phyloP scores from a whole-genome alignment of 2,888 invertebrate genomes.

The Mystacides longicornis region DNA sequence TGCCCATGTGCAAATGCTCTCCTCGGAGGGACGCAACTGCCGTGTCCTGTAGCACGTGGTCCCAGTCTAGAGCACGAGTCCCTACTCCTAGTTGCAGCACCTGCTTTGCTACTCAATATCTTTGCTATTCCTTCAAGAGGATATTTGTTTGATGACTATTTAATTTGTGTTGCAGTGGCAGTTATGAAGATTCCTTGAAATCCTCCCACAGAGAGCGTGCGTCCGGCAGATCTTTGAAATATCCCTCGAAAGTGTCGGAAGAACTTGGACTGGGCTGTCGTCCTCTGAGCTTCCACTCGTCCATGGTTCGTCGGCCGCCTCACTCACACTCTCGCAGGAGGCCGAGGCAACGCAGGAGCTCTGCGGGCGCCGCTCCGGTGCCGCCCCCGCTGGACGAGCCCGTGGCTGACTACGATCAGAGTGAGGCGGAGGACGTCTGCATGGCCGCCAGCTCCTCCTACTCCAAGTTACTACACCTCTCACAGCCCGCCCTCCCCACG shows the following conservation, averaged over 20 bases:
- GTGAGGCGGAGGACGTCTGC: conserved; percentile 40
- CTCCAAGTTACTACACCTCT: conserved; percentile 35
- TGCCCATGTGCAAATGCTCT: no score
- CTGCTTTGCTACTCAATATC: no score
- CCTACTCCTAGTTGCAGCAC: no score
- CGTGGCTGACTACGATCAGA: conserved; percentile 45
- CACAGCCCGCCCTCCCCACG: neutral
- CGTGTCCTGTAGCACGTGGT: no score
- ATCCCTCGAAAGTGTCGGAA: neutral
- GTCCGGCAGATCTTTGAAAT: conserved; percentile 18
- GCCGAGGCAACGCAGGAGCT: neutral
- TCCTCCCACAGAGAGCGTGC: conserved; percentile 49
- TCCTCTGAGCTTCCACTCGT: conserved; percentile 15
- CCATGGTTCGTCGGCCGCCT: conserved; percentile 5
- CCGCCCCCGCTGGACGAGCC: conserved; percentile 34
- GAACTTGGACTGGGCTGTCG: conserved; percentile 32
- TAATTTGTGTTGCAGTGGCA: conserved; percentile 59
- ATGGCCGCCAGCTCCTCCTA: neutral
- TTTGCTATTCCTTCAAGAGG: no score
- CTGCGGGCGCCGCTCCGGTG: neutral
- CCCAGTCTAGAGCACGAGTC: no score
- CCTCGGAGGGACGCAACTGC: no score
- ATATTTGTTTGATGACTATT: no score
- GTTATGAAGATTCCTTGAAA: conserved; percentile 76
- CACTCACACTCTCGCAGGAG: neutral